Percentiles rank a stretch among this genome's conserved stretches.
phyloP scores from a whole-genome alignment of 2,888 invertebrate species.

The Tiliacea aurago region DNA sequence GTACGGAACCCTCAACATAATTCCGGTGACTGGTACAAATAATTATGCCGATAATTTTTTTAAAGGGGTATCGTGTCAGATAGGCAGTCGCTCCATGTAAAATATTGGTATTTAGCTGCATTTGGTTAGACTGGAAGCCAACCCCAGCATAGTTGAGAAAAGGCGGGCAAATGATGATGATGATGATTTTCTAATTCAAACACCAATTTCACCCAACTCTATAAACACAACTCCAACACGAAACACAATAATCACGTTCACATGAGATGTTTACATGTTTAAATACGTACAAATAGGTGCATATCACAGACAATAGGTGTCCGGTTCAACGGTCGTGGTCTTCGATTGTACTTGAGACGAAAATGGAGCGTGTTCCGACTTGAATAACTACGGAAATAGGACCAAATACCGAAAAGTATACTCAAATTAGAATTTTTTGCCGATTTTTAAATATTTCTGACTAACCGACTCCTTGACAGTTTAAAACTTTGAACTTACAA shows the following conservation, averaged over 20 bases:
- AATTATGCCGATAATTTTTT: no score
- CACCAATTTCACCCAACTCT: not conserved
- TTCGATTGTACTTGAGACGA: constrained; percentile 62
- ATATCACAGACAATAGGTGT: constrained; percentile 60
- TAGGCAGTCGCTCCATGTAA: no score
- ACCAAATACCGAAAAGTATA: not conserved
- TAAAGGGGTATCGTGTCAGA: no score
- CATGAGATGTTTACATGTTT: constrained; percentile 15
- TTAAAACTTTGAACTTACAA: no score
- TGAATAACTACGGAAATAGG: constrained; percentile 8
- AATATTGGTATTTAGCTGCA: no score
- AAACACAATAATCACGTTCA: not conserved
- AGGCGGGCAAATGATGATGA: no score
- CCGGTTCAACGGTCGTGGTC: constrained; percentile 64
- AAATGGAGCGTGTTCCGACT: constrained; percentile 46
- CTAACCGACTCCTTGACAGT: not conserved
- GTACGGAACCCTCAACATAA: no score
- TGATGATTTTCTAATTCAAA: no score
- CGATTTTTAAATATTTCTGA: not conserved
- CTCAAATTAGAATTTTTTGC: not conserved
- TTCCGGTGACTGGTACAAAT: no score
- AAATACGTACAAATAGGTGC: constrained; percentile 32
- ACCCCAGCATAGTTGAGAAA: no score
- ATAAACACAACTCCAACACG: not conserved
- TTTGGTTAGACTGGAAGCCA: no score